Conservation (phyloP, 2,888 invertebrate species). For the Pardosa pseudoannulata region DNA sequence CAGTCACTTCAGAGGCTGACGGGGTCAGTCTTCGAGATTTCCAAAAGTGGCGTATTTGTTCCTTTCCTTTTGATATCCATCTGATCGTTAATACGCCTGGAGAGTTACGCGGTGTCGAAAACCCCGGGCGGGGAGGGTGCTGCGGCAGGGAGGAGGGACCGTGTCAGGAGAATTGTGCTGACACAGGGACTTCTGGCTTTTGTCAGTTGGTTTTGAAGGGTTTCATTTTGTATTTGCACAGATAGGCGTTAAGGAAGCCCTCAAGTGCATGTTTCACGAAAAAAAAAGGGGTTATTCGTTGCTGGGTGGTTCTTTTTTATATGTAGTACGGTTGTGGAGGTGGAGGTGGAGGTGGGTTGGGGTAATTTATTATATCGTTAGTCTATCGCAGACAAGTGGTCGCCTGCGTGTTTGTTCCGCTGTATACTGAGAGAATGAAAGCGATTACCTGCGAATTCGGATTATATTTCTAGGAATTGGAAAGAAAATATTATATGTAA, state of each 20-base stretch:
- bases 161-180: constrained; percentile 6
- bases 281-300: background rate
- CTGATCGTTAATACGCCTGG: background rate
- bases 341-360: too few species aligned
- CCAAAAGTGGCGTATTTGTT: background rate
- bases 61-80: constrained; percentile 6
- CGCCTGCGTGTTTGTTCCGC: too few species aligned
- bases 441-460: too few species aligned
- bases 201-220: constrained; percentile 14
- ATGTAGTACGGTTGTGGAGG: too few species aligned
- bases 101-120: background rate
- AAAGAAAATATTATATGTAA: too few species aligned
- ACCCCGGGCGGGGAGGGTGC: background rate
- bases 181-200: background rate
- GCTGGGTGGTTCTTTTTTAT: too few species aligned
- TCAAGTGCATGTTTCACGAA: background rate
- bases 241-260: background rate
- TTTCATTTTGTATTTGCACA: background rate
- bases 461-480: too few species aligned
- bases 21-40: background rate
- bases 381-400: too few species aligned
- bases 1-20: too few species aligned
- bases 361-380: too few species aligned
- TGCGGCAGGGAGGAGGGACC: background rate
- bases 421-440: too few species aligned